Percentiles rank a stretch among this genome's conserved stretches.
phyloP scores from a whole-genome alignment of 2,888 invertebrate genomes.

The Oxytorus armatus region DNA sequence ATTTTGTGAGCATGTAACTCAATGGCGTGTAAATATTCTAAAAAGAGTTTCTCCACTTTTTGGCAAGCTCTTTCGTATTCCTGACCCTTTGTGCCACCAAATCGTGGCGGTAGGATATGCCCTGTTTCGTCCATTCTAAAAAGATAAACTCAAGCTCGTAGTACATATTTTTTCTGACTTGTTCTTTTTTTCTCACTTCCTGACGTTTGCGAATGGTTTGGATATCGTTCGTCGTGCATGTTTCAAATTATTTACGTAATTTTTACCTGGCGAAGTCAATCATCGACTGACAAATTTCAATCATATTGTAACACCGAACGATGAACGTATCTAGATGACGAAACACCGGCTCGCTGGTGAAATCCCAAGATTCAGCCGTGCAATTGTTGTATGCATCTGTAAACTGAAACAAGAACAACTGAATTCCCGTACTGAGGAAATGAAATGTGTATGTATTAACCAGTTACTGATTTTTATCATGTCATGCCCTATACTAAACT shows the following conservation, averaged over 20 bases:
- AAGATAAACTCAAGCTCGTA: background rate
- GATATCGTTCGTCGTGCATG: no score
- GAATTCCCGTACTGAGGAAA: background rate
- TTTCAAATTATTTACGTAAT: background rate
- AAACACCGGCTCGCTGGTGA: conserved; percentile 93
- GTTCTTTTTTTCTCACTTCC: background rate
- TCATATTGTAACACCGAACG: conserved; percentile 93
- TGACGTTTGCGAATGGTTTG: no score
- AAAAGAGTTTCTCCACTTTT: conserved; percentile 91
- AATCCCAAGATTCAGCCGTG: conserved; percentile 88
- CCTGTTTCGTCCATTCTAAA: conserved; percentile 90
- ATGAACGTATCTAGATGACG: conserved; percentile 95
- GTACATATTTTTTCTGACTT: background rate
- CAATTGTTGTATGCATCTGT: conserved; percentile 86
- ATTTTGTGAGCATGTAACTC: conserved; percentile 88
- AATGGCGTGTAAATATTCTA: conserved; percentile 87
- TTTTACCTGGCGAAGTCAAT: conserved; percentile 91
- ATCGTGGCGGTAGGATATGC: conserved; percentile 89
- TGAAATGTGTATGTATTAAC: background rate
- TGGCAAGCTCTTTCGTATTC: conserved; percentile 89
- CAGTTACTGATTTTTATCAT: background rate
- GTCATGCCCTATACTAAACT: no score
- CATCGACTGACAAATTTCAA: conserved; percentile 95
- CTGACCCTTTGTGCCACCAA: conserved; percentile 90
- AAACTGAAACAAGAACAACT: conserved; percentile 83